phyloP scores from a whole-genome alignment of 2,888 invertebrate species.

The Cantharis lateralis region DNA sequence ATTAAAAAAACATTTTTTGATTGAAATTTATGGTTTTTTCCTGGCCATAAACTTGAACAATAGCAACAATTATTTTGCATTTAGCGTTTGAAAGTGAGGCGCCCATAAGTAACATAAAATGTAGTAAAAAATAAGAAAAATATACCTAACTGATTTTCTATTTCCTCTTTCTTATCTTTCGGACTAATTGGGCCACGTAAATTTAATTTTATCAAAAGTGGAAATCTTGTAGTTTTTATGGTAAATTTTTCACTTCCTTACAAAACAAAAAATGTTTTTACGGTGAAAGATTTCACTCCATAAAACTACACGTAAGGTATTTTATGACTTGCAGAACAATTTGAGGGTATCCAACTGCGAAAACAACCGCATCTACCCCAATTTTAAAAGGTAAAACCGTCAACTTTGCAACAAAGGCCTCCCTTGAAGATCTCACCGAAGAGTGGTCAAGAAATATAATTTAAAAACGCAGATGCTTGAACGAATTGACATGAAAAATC shows the following conservation, averaged over 20 bases:
- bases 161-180: background rate
- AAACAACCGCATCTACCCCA: conserved; percentile 50
- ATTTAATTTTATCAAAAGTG: background rate
- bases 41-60: background rate
- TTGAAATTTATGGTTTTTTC: background rate
- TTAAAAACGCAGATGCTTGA: conserved; percentile 43
- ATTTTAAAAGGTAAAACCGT: conserved; percentile 48
- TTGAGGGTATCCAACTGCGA: conserved; percentile 49
- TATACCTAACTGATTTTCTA: background rate
- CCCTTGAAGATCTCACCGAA: conserved; percentile 43
- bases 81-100: background rate
- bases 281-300: conserved; percentile 1
- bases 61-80: background rate
- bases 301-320: background rate
- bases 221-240: background rate
- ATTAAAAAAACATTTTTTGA: background rate
- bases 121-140: background rate
- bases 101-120: background rate
- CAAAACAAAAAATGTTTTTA: background rate
- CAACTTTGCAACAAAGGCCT: conserved; percentile 46
- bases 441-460: conserved; percentile 41
- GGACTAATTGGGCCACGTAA: background rate
- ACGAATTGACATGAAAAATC: conserved; percentile 38
- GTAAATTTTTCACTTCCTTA: background rate
- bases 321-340: conserved; percentile 29